A percentile compares a stretch with the other conserved stretches of the same genome.
These are phyloP conservation scores for Halesus radiatus DNA, from an alignment of 1,140 invertebrate genomes.

Conservation along the genomic window DNA sequence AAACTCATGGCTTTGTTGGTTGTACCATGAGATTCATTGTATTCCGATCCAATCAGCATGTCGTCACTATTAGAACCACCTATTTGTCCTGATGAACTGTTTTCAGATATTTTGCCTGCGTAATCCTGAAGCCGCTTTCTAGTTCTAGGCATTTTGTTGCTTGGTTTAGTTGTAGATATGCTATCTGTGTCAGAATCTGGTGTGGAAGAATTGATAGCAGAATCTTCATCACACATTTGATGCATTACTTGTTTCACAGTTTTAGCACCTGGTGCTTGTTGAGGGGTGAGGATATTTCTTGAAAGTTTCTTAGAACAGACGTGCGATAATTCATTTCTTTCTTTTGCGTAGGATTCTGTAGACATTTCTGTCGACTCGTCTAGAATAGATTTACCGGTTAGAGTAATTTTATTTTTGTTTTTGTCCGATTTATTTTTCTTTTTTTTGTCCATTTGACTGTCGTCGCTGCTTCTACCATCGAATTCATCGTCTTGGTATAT, in stretches of 20 bases:
- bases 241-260: not conserved
- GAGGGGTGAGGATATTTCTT: no score
- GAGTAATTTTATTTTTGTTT: slow-evolving; percentile 33
- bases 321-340: not conserved
- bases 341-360: not conserved
- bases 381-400: slow-evolving; percentile 1
- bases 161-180: not conserved
- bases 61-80: slow-evolving; percentile 27
- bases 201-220: not conserved
- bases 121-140: not conserved
- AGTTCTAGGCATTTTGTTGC: not conserved
- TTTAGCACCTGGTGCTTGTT: no score
- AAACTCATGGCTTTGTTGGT: slow-evolving; percentile 11
- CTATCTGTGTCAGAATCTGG: not conserved
- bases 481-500: slow-evolving; percentile 50
- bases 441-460: slow-evolving; percentile 18
- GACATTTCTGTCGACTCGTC: slow-evolving; percentile 42
- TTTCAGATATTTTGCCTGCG: not conserved
- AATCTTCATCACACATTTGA: not conserved
- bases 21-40: not conserved
- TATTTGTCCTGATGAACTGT: slow-evolving; percentile 24
- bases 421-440: not conserved
- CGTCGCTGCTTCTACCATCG: not conserved
- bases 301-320: no score
- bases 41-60: slow-evolving; percentile 13